phyloP scores from a whole-genome alignment of 2,797 vertebrate species.

The Forpus xanthops region DNA sequence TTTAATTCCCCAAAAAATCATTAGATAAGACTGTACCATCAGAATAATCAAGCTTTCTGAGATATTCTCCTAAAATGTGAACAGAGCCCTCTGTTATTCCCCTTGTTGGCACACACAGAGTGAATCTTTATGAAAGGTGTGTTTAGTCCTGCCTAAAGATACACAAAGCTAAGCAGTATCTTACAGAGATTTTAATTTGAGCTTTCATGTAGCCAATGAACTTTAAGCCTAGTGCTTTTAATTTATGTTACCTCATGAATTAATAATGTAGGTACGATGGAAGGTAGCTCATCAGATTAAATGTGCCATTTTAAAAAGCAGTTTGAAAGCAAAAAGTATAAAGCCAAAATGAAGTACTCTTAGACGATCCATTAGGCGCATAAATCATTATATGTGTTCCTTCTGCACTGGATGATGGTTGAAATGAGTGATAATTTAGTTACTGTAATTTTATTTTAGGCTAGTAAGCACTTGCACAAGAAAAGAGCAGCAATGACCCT shows the following conservation, averaged over 20 bases:
- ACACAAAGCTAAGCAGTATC: not conserved
- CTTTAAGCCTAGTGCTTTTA: constrained; percentile 56
- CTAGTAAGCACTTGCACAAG: not conserved
- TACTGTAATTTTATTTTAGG: constrained; percentile 62
- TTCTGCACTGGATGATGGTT: constrained; percentile 35
- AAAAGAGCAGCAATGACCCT: not conserved
- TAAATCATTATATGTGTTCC: constrained; percentile 47
- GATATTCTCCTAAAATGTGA: not conserved
- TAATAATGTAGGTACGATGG: constrained; percentile 49
- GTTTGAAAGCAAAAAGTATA: constrained; percentile 18
- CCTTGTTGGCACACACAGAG: not conserved
- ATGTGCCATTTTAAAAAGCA: constrained; percentile 21
- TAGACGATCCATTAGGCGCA: constrained; percentile 17
- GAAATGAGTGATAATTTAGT: constrained; percentile 41
- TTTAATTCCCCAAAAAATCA: not conserved
- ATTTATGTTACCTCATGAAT: constrained; percentile 67
- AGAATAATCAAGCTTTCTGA: not conserved
- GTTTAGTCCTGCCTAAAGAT: not conserved
- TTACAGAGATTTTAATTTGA: constrained; percentile 10
- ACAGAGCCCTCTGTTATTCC: not conserved
- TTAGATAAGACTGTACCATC: not conserved
- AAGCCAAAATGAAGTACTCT: not conserved
- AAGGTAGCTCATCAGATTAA: constrained; percentile 52
- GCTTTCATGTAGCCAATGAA: constrained; percentile 20
- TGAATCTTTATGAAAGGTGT: not conserved